Evolutionary conservation across 2,797 vertebrate genomes (phyloP).

Genomic region (Amniataba percoides): DNA sequence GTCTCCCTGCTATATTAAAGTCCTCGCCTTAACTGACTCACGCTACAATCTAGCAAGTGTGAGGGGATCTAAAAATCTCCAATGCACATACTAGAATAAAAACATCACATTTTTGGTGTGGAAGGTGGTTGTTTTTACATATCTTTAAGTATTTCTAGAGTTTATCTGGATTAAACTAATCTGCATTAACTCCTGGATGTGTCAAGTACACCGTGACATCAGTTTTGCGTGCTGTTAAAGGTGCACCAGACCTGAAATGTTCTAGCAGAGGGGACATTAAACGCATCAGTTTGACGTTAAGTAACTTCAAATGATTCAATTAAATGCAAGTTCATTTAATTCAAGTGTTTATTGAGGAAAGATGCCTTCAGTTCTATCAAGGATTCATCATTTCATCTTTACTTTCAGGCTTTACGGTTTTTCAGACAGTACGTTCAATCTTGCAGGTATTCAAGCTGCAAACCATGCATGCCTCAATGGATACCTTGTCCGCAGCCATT

Average conservation of each 20-base stretch:
- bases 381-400: neutral
- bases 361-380: neutral
- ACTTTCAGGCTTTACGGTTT: neutral
- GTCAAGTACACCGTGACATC: conserved; percentile 2
- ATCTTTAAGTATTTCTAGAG: neutral
- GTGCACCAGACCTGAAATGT: neutral
- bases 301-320: neutral
- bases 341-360: neutral
- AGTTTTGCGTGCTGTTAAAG: neutral
- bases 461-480: neutral
- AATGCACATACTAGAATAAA: neutral
- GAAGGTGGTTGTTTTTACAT: neutral
- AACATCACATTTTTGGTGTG: neutral
- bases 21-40: neutral
- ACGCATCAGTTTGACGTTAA: neutral
- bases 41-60: no score
- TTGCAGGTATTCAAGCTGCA: neutral
- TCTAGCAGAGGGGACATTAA: neutral
- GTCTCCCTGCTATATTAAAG: neutral
- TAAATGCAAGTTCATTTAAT: neutral
- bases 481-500: conserved; percentile 22
- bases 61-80: neutral
- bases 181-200: no score
- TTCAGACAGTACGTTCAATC: neutral
- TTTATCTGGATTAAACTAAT: neutral